A percentile compares a stretch with the other conserved stretches of the same genome.
Conservation (phyloP, 2,888 invertebrate genomes). For the Graphium colonna region DNA sequence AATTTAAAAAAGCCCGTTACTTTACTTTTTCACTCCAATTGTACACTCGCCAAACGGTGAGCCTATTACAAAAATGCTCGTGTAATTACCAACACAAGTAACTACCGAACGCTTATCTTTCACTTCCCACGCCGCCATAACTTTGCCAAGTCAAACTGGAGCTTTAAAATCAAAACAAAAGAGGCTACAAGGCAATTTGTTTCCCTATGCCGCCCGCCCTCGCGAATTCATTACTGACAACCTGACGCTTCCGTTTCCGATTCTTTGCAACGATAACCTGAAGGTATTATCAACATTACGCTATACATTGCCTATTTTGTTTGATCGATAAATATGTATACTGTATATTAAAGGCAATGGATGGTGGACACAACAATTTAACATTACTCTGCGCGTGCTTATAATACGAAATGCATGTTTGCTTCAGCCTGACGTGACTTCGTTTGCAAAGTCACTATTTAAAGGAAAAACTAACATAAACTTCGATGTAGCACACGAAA, state of each 20-base stretch:
- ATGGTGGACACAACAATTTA: not conserved
- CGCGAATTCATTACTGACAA: slow-evolving; percentile 76
- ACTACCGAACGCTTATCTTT: slow-evolving; percentile 15
- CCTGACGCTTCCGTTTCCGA: slow-evolving; percentile 74
- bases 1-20: no score
- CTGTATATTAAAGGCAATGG: slow-evolving; percentile 22
- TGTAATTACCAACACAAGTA: slow-evolving; percentile 10
- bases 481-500: slow-evolving; percentile 43
- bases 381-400: slow-evolving; percentile 7
- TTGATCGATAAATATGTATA: no score
- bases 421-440: slow-evolving; percentile 63
- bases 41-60: no score
- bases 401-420: slow-evolving; percentile 46
- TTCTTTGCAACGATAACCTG: slow-evolving; percentile 7
- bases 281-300: not conserved
- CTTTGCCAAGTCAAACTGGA: slow-evolving; percentile 49
- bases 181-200: slow-evolving; percentile 64
- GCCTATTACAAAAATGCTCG: slow-evolving; percentile 12
- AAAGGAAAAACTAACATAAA: slow-evolving; percentile 72
- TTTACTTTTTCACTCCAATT: no score
- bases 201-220: slow-evolving; percentile 66
- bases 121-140: slow-evolving; percentile 23
- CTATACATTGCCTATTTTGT: slow-evolving; percentile 41
- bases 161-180: slow-evolving; percentile 66
- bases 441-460: slow-evolving; percentile 62